Percentiles rank a stretch among this genome's conserved stretches.
Evolutionary conservation across 2,113 vertebrate species (phyloP).

Genomic region (Tinamus guttatus): DNA sequence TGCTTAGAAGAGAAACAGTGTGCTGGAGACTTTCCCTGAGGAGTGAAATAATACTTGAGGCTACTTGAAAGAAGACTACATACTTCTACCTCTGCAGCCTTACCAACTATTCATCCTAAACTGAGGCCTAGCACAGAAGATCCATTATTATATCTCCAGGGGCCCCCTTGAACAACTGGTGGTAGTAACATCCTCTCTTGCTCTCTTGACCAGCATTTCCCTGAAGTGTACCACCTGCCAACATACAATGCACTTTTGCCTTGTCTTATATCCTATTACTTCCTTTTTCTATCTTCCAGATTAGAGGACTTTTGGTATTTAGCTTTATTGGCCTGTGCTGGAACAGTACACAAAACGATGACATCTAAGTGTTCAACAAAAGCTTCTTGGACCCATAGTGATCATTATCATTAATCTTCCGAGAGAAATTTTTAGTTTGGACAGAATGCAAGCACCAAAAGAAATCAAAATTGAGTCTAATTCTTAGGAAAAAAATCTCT

Average conservation of each 20-base stretch:
- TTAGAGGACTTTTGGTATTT: not conserved
- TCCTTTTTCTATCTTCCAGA: not conserved
- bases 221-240: not conserved
- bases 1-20: not conserved
- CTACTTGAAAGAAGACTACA: not conserved
- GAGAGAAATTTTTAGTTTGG: not conserved
- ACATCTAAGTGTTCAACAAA: not conserved
- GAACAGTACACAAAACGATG: not conserved
- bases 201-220: not conserved
- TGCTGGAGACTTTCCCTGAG: not conserved
- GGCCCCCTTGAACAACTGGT: not conserved
- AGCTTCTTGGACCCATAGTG: not conserved
- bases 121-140: not conserved
- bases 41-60: not conserved
- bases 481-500: not conserved
- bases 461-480: not conserved
- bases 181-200: fast-evolving
- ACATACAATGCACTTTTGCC: not conserved
- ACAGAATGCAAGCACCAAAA: not conserved
- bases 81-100: not conserved
- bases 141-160: not conserved
- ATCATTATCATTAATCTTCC: not conserved
- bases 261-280: not conserved
- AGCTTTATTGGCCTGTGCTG: not conserved
- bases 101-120: not conserved